These are phyloP conservation scores for Thecocarcelia acutangulata DNA, from an alignment of 2,888 invertebrate species.

Conservation along the genomic window DNA sequence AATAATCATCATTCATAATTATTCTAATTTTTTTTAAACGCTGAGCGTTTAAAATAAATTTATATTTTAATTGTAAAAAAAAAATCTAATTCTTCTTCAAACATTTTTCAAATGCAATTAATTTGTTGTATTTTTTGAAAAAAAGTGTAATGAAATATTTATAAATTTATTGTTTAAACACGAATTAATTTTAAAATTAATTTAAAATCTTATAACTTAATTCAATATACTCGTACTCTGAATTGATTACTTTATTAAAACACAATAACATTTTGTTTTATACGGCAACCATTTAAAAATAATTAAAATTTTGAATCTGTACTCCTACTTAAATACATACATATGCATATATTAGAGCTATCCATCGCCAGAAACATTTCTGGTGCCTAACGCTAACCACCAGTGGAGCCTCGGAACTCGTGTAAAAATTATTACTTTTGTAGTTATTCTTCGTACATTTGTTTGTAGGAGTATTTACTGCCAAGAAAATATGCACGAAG, in stretches of 20 bases:
- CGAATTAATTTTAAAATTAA: conserved; percentile 1
- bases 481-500: too few relatives aligned
- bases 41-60: conserved; percentile 58
- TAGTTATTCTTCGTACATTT: too few relatives aligned
- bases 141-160: conserved; percentile 11
- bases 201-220: background rate
- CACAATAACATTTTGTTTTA: background rate
- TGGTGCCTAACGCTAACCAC: too few relatives aligned
- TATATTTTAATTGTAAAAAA: conserved; percentile 14
- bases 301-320: background rate
- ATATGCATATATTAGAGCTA: background rate
- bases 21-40: conserved; percentile 44
- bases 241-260: background rate
- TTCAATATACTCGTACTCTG: background rate
- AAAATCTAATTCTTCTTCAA: conserved; percentile 16
- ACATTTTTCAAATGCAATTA: background rate
- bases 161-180: background rate
- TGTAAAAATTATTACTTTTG: too few relatives aligned
- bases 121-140: conserved; percentile 4
- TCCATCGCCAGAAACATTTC: too few relatives aligned
- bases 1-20: conserved; percentile 62
- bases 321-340: background rate
- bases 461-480: too few relatives aligned
- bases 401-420: too few relatives aligned
- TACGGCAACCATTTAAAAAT: background rate